These are phyloP conservation scores for Pelochelys cantorii DNA, from an alignment of 2,797 vertebrate species.

Conservation along the genomic window DNA sequence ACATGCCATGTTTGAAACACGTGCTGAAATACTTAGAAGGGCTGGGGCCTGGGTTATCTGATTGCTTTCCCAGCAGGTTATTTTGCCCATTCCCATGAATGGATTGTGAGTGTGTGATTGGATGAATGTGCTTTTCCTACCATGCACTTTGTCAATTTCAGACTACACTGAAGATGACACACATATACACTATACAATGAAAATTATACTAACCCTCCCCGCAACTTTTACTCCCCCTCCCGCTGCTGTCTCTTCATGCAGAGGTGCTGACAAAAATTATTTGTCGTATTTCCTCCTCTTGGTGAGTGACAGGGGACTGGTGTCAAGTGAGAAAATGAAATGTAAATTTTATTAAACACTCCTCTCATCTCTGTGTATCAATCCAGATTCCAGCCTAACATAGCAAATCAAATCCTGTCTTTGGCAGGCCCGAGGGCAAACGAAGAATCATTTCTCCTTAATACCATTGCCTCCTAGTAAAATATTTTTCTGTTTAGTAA, in stretches of 20 bases:
- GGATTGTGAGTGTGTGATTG: neutral
- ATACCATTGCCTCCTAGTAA: slow-evolving; percentile 85
- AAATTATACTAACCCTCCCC: neutral
- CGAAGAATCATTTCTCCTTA: slow-evolving; percentile 86
- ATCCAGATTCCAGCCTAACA: slow-evolving; percentile 88
- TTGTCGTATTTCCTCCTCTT: slow-evolving; percentile 79
- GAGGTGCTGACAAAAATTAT: slow-evolving; percentile 83
- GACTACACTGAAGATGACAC: neutral
- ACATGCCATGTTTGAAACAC: neutral
- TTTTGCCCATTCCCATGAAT: neutral
- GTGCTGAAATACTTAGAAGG: rapidly evolving
- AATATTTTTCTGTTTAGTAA: slow-evolving; percentile 89
- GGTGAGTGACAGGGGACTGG: slow-evolving; percentile 86
- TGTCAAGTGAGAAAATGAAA: slow-evolving; percentile 91
- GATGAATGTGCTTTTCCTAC: neutral
- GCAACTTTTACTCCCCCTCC: slow-evolving; percentile 47
- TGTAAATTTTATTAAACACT: slow-evolving; percentile 93
- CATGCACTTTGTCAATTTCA: neutral
- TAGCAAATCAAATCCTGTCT: slow-evolving; percentile 89
- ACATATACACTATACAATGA: rapidly evolving
- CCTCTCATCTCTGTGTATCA: slow-evolving; percentile 89
- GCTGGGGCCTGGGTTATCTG: neutral
- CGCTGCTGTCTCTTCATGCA: slow-evolving; percentile 50
- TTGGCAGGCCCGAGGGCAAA: slow-evolving; percentile 82
- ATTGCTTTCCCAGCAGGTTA: neutral